Conservation (phyloP, 2,113 vertebrate genomes). For the Barnardius zonarius region DNA sequence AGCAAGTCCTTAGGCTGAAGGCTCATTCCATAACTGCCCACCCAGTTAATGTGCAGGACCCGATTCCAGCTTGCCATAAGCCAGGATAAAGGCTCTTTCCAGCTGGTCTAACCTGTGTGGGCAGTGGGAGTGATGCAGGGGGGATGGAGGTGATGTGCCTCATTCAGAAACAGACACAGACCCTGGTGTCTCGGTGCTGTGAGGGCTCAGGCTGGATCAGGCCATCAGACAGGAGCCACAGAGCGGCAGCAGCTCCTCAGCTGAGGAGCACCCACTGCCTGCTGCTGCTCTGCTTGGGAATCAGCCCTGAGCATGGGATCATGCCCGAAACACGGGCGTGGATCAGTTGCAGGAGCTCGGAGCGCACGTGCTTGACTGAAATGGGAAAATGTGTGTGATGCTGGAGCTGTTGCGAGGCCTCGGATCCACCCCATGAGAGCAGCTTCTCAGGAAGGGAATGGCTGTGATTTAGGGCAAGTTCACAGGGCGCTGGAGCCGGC, state of each 20-base stretch:
- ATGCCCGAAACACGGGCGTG: accelerated
- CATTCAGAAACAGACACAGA: accelerated
- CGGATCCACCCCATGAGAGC: accelerated
- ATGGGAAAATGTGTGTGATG: accelerated
- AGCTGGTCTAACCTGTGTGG: accelerated
- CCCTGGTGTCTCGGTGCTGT: accelerated
- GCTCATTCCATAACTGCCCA: accelerated
- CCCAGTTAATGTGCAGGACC: accelerated
- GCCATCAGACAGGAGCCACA: accelerated
- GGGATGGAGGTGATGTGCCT: accelerated
- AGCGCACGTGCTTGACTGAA: neutral
- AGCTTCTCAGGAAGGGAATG: neutral
- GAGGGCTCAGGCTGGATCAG: neutral
- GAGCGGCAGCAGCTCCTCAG: neutral
- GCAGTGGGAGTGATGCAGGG: accelerated
- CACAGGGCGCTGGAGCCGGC: neutral
- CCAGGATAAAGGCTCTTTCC: neutral
- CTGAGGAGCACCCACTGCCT: accelerated
- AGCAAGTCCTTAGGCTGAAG: accelerated
- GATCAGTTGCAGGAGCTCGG: too few relatives aligned
- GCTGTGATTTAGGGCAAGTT: neutral
- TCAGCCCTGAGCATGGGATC: accelerated
- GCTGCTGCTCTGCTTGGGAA: neutral
- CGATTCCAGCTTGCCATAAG: accelerated
- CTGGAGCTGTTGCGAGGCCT: neutral